phyloP scores from a whole-genome alignment of 2,113 vertebrate genomes.

The Mionectes macconnelli region DNA sequence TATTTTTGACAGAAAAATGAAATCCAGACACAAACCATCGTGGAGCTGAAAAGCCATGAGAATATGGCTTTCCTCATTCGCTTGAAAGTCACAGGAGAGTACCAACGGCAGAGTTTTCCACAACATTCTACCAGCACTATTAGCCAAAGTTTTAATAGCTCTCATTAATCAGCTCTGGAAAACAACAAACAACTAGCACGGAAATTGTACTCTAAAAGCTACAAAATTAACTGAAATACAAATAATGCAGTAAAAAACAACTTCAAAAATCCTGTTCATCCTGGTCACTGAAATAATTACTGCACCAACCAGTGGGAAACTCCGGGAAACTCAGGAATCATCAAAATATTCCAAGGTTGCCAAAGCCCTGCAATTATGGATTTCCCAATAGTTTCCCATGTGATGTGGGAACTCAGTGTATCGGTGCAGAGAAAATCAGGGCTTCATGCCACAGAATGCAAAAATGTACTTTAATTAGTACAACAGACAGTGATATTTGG shows the following conservation, averaged over 20 bases:
- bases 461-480: conserved; percentile 27
- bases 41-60: neutral
- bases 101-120: neutral
- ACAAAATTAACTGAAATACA: conserved; percentile 11
- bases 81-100: neutral
- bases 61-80: neutral
- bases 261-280: conserved; percentile 15
- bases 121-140: neutral
- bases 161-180: neutral
- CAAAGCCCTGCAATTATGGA: conserved; percentile 16
- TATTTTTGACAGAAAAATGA: neutral
- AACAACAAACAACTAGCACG: neutral
- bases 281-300: conserved; percentile 12
- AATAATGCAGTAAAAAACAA: neutral
- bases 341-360: conserved; percentile 23
- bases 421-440: neutral
- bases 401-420: neutral
- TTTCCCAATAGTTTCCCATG: conserved; percentile 9
- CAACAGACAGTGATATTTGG: neutral
- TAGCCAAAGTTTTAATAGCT: neutral
- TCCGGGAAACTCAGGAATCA: conserved; percentile 41
- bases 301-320: neutral
- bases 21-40: neutral
- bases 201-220: neutral
- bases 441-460: neutral